A percentile compares a stretch with the other conserved stretches of the same genome.
phyloP scores from a whole-genome alignment of 30 jellyfish, hydroid and myxozoan species.

The Morbakka virulenta region DNA sequence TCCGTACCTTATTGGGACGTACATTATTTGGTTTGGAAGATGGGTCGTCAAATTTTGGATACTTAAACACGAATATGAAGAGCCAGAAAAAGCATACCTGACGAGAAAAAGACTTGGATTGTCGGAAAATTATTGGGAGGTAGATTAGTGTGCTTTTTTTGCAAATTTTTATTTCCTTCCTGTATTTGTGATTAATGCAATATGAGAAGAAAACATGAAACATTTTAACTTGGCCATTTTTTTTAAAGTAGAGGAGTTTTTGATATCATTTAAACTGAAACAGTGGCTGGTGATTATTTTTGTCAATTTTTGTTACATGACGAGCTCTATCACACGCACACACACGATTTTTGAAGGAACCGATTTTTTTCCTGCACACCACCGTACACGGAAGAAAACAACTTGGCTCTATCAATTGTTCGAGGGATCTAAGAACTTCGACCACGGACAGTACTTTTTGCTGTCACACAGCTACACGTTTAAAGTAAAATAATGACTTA shows the following conservation, averaged over 20 bases:
- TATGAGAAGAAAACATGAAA: not conserved
- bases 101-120: slow-evolving; percentile 71
- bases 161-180: not conserved
- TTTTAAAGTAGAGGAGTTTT: not conserved
- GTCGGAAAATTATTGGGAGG: slow-evolving; percentile 86
- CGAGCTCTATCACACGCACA: too few species aligned
- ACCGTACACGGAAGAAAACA: too few species aligned
- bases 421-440: too few species aligned
- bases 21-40: slow-evolving; percentile 55
- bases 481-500: too few species aligned
- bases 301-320: too few species aligned
- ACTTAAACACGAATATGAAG: slow-evolving; percentile 71
- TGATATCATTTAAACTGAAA: too few species aligned
- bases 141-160: not conserved
- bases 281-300: too few species aligned
- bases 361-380: too few species aligned
- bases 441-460: too few species aligned
- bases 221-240: not conserved
- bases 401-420: too few species aligned
- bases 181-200: not conserved
- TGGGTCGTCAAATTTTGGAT: slow-evolving; percentile 93
- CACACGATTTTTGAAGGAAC: too few species aligned
- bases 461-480: too few species aligned
- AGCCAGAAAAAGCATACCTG: slow-evolving; percentile 77
- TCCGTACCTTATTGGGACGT: slow-evolving; percentile 52